These are phyloP conservation scores for Micromussa lordhowensis DNA, from an alignment of 92 coral and sea anemone genomes.

Conservation along the genomic window DNA sequence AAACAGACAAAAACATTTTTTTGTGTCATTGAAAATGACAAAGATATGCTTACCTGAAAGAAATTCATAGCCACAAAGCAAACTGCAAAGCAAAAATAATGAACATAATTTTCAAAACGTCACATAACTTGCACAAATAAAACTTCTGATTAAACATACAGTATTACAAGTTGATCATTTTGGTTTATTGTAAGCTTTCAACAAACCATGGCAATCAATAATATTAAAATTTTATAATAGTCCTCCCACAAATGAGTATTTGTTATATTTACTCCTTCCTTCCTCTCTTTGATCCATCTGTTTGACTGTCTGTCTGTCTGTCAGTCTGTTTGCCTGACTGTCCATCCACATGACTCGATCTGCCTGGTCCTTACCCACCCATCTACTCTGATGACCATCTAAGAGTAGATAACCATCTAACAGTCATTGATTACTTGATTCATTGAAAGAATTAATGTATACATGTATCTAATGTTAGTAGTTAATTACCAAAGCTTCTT, in stretches of 20 bases:
- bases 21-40: background rate
- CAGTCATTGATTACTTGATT: no score
- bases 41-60: slow-evolving; percentile 74
- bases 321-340: background rate
- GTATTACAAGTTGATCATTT: background rate
- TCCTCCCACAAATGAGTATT: no score
- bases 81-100: slow-evolving; percentile 62
- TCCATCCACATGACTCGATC: background rate
- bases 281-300: background rate
- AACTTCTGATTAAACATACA: background rate
- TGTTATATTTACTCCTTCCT: no score
- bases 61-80: slow-evolving; percentile 92
- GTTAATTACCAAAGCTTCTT: slow-evolving; percentile 82
- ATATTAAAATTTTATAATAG: no score
- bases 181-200: no score
- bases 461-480: background rate
- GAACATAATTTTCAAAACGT: background rate
- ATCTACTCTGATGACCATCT: no score
- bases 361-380: no score
- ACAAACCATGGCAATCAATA: no score
- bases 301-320: background rate
- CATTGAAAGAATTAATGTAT: no score
- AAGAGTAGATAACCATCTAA: no score
- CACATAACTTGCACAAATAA: background rate
- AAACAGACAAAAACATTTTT: background rate